Base-by-base conservation (phyloP, 1,140 invertebrate species). In the Ceratina australensis region DNA sequence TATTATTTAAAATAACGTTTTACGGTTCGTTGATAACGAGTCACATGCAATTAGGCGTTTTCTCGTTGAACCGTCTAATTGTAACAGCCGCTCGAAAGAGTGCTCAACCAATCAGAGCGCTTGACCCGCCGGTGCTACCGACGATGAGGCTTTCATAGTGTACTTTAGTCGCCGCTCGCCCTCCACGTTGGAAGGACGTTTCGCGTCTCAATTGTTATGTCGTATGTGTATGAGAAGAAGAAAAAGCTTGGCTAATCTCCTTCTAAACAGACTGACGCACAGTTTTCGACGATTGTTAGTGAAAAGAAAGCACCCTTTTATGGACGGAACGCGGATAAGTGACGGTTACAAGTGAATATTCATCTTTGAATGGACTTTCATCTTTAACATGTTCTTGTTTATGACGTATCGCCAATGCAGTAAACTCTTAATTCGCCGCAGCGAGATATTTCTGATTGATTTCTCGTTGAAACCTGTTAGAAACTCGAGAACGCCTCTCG, bases 51-150 rank as follows among this genome's bases (percentile, higher is more conserved):
- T 61, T 63, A 61, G 85, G 52, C 80, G 83, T 20, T 82, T 78
- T n/a, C 83, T 83, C 8, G 89, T 90, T 42, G 86, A 87, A 42
- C 16, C 66, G 16, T 24, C 74, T 49, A 77, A 77, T 71, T 26
- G 18, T 49, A 63, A 33, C 20, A 42, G 18, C 10, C 26, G 66
- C 57, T 49, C 28, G 49, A 24, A 77, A 33, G 13, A 42, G 4
- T 61, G 10, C 12, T 60, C 26, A 10, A 54, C 74, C 74, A 77
- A 77, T 77, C 28, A 54, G 57, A 77, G 57, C 67, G 67, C 57
- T 77, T 7, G 67, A 63, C 74, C 74, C 67, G 49, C 57, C 67
- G 22, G 28, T 71, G 49, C 67, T 26, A 24, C 57, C 5, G 33
- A 42, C 33, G 8, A 42, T 77, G 74, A 54, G 71, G 33, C 16